Percentiles rank a stretch among this genome's conserved stretches.
Evolutionary conservation across 2,113 vertebrate species (phyloP).

Genomic region (Chaetodon trifascialis): DNA sequence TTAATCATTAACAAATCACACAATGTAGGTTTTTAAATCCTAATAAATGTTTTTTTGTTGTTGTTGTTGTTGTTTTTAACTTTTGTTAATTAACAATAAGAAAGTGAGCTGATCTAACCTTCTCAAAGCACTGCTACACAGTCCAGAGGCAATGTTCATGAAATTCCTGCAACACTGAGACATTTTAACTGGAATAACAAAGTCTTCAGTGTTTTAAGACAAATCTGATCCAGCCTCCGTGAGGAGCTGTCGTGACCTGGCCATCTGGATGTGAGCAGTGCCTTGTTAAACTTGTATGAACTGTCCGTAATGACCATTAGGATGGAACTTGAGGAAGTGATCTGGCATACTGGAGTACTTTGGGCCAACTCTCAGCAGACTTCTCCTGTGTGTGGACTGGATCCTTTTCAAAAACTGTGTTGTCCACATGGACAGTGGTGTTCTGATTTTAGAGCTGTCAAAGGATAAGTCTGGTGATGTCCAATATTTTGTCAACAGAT

Average conservation of each 20-base stretch:
- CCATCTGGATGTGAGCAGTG: conserved; percentile 11
- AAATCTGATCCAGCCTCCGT: background rate
- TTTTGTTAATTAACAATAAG: background rate
- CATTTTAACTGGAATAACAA: background rate
- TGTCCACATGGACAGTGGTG: background rate
- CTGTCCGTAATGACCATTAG: background rate
- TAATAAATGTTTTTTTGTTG: background rate
- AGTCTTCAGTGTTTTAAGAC: background rate
- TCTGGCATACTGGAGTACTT: background rate
- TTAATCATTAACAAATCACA: conserved; percentile 15
- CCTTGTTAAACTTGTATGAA: background rate
- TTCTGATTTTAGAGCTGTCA: conserved; percentile 1
- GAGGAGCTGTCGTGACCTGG: background rate
- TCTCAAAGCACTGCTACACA: too few relatives aligned
- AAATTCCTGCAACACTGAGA: background rate
- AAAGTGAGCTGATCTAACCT: background rate
- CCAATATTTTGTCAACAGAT: background rate
- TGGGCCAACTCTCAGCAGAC: background rate
- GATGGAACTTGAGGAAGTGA: conserved; percentile 14
- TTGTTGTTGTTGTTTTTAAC: background rate
- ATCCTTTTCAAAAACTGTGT: background rate
- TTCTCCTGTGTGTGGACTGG: background rate
- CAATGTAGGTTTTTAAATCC: background rate
- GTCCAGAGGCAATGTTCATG: background rate
- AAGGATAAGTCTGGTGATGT: background rate